Percentiles rank a stretch among this genome's conserved stretches.
phyloP scores from a whole-genome alignment of 2,113 vertebrate species.

The Petrocephalus zakoni region DNA sequence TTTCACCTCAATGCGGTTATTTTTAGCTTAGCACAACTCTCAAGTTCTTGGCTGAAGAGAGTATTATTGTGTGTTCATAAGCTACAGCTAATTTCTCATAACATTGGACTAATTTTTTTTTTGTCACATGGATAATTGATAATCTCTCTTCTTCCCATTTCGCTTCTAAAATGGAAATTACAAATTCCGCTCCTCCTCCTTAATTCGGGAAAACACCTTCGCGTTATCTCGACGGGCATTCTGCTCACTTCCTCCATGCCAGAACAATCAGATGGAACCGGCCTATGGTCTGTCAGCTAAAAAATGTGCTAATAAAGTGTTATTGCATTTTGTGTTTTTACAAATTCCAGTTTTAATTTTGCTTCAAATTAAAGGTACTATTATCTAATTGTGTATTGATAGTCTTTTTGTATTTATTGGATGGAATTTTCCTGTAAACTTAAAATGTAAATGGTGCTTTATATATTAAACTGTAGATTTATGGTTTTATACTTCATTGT shows the following conservation, averaged over 20 bases:
- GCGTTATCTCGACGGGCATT: neutral
- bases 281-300: neutral
- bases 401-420: neutral
- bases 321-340: neutral
- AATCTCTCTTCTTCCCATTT: neutral
- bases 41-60: neutral
- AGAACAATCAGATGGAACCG: neutral
- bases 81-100: neutral
- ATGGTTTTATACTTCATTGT: neutral
- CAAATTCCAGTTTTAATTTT: neutral
- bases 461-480: neutral
- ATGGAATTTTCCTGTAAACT: neutral
- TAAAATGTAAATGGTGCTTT: slow-evolving; percentile 1
- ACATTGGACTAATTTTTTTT: neutral
- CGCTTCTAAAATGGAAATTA: neutral
- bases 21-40: neutral
- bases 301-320: neutral
- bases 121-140: neutral
- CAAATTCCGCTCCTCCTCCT: neutral
- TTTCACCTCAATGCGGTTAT: neutral
- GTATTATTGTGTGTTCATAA: neutral
- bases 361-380: slow-evolving; percentile 4
- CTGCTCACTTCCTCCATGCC: neutral
- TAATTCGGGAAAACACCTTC: neutral
- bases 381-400: neutral